Conservation (phyloP, 2,797 vertebrate genomes). For the Lepidocolaptes lacrymiger region DNA sequence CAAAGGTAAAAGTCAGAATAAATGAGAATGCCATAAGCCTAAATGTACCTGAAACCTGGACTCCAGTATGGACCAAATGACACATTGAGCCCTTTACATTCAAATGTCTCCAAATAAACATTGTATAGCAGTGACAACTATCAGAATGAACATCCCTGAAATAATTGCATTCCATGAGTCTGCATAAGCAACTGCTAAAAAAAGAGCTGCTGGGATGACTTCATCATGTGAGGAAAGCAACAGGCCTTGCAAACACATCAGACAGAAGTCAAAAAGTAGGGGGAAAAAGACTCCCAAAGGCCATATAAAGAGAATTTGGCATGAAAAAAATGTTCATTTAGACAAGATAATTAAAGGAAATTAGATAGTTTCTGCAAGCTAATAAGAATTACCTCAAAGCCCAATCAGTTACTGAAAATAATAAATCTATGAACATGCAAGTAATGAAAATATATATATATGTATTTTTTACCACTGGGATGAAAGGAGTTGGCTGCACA, state of each 20-base stretch:
- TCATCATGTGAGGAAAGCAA: neutral
- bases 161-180: neutral
- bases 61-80: neutral
- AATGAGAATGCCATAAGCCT: neutral
- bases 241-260: neutral
- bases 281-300: neutral
- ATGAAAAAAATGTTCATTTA: neutral
- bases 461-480: neutral
- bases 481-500: neutral
- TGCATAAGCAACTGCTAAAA: neutral
- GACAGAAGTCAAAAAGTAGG: neutral
- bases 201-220: neutral
- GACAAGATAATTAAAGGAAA: neutral
- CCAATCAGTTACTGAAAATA: neutral
- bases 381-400: neutral
- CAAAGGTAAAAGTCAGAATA: neutral
- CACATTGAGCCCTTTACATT: neutral
- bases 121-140: neutral
- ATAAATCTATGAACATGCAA: neutral
- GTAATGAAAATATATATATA: fast-evolving
- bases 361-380: neutral
- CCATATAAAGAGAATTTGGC: neutral
- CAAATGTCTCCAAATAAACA: neutral
- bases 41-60: neutral
- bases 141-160: neutral